Base-by-base conservation (phyloP, 2,888 invertebrate genomes). In the Apocheima hispidaria region DNA sequence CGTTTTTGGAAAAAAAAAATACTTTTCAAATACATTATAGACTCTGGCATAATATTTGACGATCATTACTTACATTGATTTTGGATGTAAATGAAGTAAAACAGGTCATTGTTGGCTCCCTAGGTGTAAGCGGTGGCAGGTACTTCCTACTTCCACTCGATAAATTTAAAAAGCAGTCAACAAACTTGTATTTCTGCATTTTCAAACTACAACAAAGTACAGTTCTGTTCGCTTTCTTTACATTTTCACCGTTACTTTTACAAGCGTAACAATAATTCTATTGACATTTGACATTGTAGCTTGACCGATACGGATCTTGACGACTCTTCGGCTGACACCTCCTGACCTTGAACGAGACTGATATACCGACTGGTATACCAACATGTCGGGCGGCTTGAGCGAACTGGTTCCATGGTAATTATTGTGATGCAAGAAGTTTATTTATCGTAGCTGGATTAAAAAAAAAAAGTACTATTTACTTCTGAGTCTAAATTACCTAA, bases 241-340 rank as follows among this genome's bases (percentile, higher is more conserved):
- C 9, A 7, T 2, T 16, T 16, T 2, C 5, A 30, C 46, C 44
- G 18, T 28, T 18, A 41, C 35, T 35, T 38, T 41, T 41, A 40
- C 2, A 5, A 16, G 10, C 18, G 46, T 41, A 21, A 58, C 50
- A 57, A 43, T 49, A 50, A 48, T 30, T 36, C 28, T 18, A 33
- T 26, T 33, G 40, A 48, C 23, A 48, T 35, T 20, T 56, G 68
- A 62, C 68, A 70, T 68, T 68, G 66, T 52, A 59, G 41, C 54
- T 62, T 66, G 53, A 53, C 59, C 53, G 59, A 52, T 59, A 40
- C 43, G 16, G 53, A 65, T 64, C 48, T 53, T 40, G 64, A 63
- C 51, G 60, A 44, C 60, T 52, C 64, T 57, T 54, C 52, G 43
- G 40, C 41, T 66, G 68, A 64, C 66, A 66, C 50, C 57, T 60